Conservation (phyloP, 2,888 invertebrate species). For the Adelognathus sp. region DNA sequence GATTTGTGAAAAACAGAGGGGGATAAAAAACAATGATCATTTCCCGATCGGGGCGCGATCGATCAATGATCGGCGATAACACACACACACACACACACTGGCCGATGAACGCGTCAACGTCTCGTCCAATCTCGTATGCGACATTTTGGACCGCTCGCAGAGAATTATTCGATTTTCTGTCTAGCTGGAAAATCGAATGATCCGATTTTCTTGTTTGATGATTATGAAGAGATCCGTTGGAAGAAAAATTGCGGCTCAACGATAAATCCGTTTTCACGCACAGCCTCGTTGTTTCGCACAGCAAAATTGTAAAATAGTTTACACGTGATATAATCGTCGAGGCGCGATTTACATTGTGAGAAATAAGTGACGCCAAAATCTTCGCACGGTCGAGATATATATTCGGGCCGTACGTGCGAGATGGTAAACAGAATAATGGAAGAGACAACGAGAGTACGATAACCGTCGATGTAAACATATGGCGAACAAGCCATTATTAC, state of each 20-base stretch:
- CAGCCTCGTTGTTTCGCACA: background rate
- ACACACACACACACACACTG: too few relatives aligned
- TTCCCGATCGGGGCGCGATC: background rate
- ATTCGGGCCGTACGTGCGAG: background rate
- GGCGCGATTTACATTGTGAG: background rate
- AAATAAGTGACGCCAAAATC: background rate
- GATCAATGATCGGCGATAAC: background rate
- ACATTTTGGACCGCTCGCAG: background rate
- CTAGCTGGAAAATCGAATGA: too few relatives aligned
- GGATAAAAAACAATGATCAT: too few relatives aligned
- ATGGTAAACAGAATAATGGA: background rate
- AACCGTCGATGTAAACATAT: constrained; percentile 29
- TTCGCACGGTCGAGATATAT: background rate
- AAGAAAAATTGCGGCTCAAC: too few relatives aligned
- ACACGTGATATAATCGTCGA: background rate
- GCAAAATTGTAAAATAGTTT: background rate
- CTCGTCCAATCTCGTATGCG: background rate
- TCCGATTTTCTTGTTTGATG: too few relatives aligned
- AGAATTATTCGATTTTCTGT: background rate
- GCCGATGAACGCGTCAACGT: background rate
- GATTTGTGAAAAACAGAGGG: background rate
- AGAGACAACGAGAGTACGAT: background rate
- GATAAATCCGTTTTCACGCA: too few relatives aligned
- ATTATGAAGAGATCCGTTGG: too few relatives aligned
- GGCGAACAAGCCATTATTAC: background rate